Base-by-base conservation (phyloP, 2,888 invertebrate genomes). In the Coelopa pilipes region DNA sequence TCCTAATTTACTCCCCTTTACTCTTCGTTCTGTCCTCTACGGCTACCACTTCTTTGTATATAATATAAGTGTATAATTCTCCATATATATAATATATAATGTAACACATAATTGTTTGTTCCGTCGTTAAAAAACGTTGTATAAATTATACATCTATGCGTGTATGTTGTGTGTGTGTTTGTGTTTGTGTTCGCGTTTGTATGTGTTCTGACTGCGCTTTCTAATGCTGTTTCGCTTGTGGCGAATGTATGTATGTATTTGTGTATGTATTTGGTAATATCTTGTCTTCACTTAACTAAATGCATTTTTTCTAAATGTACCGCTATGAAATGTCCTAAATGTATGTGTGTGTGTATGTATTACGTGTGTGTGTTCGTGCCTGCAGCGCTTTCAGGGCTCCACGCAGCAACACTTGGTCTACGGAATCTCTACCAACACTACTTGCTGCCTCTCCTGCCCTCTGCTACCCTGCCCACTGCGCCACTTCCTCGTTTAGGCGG, bases 1-100 rank as follows among this genome's bases (percentile, higher is more conserved):
- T 69, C 74, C 76, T 75, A 74, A 74, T 73, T 75, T 75, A 70
- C 12, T 46, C 71, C 47, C 65, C 76, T 75, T 76, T 62, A 75
- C 70, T 76, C 71, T 60, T 59, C 73, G 47, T 71, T 75, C 67
- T 63, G 13, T 59, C 47, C 21, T 66, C 19, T 15, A 17, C 49
- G 50, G 19, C 21, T 49, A 19, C 65, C 72, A 73, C 76, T 76
- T 74, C 75, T 46, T 50, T 66, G n/a, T 49, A 66, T 19, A 19
- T 49, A 21, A 50, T 66, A 71, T 62, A 45, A 46, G 63, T 71
- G 53, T 49, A 45, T 53, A 17, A 62, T 50, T 21, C 45, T 53
- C 50, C 53, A 63, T 63, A 62, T 70, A 49, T 70, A 17, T 63
- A 55, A 24, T 34, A 21, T 34, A 34, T 34, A 34, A 34, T 34